phyloP scores from a whole-genome alignment of 2,113 vertebrate species.

The Datnioides undecimradiatus region DNA sequence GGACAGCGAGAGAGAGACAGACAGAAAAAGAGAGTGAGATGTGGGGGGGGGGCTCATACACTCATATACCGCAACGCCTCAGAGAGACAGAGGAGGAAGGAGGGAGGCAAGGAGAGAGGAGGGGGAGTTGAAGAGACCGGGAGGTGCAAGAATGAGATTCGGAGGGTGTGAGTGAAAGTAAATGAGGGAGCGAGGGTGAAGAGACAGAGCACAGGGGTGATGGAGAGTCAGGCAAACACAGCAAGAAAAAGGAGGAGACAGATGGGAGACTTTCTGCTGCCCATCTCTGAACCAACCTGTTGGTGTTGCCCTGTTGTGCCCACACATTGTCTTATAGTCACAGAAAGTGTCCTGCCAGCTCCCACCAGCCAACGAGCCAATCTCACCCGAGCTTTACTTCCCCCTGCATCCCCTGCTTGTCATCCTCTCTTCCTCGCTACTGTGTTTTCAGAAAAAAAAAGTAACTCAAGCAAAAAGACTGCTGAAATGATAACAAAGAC shows the following conservation, averaged over 20 bases:
- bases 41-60: background rate
- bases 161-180: constrained; percentile 52
- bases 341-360: constrained; percentile 26
- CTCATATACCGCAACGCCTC: background rate
- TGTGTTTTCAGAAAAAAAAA: constrained; percentile 10
- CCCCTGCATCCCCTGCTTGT: background rate
- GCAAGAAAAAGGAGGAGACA: constrained; percentile 17
- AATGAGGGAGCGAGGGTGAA: constrained; percentile 48
- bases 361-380: constrained; percentile 13
- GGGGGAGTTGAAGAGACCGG: background rate
- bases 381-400: constrained; percentile 14
- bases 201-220: constrained; percentile 44
- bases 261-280: constrained; percentile 35
- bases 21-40: background rate
- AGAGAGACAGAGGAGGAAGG: background rate
- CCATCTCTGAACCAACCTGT: constrained; percentile 28
- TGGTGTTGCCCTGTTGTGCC: constrained; percentile 39
- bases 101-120: background rate
- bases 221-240: constrained; percentile 13
- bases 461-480: background rate
- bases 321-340: constrained; percentile 25
- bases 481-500: background rate
- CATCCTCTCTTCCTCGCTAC: background rate
- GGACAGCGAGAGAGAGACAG: constrained; percentile 26
- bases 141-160: constrained; percentile 34